phyloP scores from a whole-genome alignment of 1,140 invertebrate species.

The Campoletis sonorensis region DNA sequence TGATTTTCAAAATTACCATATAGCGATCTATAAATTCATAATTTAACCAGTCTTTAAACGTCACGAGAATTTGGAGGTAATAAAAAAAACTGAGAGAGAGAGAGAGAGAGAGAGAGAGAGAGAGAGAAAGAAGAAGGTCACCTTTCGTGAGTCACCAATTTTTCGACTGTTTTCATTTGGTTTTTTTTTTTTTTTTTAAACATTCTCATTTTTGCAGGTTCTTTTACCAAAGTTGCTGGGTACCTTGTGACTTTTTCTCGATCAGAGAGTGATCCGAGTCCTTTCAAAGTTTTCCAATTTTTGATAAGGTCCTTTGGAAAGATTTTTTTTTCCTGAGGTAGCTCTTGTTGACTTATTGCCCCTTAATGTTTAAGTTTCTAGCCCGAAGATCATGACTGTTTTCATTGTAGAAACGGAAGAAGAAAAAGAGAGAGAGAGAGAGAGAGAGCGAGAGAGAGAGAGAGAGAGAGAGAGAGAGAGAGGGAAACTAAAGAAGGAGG shows the following conservation, averaged over 20 bases:
- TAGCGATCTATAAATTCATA: conserved; percentile 34
- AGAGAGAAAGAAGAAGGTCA: neutral
- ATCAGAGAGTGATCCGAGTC: no score
- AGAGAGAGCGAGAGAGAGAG: conserved; percentile 4
- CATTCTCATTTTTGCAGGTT: neutral
- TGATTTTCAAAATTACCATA: conserved; percentile 19
- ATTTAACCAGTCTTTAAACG: conserved; percentile 16
- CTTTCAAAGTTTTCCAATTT: neutral
- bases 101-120: neutral
- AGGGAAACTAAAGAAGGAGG: conserved; percentile 7
- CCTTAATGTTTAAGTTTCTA: conserved; percentile 45
- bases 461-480: conserved; percentile 13
- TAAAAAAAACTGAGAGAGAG: no score
- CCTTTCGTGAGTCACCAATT: conserved; percentile 65
- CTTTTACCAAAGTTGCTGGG: neutral
- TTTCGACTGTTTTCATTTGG: conserved; percentile 50
- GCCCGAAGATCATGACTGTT: conserved; percentile 63
- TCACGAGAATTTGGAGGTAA: conserved; percentile 6
- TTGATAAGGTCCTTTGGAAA: neutral
- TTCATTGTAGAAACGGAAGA: conserved; percentile 46
- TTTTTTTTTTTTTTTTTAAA: neutral
- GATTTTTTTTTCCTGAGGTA: neutral
- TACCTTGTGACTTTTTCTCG: neutral
- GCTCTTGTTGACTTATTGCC: neutral
- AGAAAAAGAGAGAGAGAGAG: conserved; percentile 44